A percentile compares a stretch with the other conserved stretches of the same genome.
These are phyloP conservation scores for Danio choprae DNA, from an alignment of 2,797 vertebrate species.

Conservation along the genomic window DNA sequence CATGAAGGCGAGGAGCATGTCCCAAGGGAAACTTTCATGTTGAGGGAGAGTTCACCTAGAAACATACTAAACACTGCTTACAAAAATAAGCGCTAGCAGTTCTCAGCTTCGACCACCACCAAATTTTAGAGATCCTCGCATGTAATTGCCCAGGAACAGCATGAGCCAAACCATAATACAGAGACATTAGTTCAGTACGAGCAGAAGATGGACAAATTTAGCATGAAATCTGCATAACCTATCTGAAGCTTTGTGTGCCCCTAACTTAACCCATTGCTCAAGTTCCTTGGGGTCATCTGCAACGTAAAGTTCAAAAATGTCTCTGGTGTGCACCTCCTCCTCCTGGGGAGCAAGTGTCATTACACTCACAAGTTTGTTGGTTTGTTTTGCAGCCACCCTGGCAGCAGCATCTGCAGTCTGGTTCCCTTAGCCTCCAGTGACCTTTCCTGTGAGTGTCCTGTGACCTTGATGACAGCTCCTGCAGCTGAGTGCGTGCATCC, in stretches of 20 bases:
- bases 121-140: not conserved
- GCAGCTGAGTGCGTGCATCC: not conserved
- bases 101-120: not conserved
- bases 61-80: not conserved
- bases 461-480: not conserved
- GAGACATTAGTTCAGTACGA: not conserved
- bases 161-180: not conserved
- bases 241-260: not conserved
- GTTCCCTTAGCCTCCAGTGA: not conserved
- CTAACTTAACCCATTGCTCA: not conserved
- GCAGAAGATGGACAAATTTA: not conserved
- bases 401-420: not conserved
- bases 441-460: not conserved
- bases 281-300: not conserved
- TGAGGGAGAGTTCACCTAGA: not conserved
- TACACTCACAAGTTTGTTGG: not conserved
- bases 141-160: not conserved
- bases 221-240: not conserved
- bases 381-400: not conserved
- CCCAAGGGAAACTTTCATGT: not conserved
- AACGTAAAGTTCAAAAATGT: not conserved
- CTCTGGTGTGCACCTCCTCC: too few species aligned
- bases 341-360: not conserved
- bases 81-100: not conserved
- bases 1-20: not conserved